Base-by-base conservation (phyloP, 2,797 vertebrate genomes). In the Semaprochilodus insignis region DNA sequence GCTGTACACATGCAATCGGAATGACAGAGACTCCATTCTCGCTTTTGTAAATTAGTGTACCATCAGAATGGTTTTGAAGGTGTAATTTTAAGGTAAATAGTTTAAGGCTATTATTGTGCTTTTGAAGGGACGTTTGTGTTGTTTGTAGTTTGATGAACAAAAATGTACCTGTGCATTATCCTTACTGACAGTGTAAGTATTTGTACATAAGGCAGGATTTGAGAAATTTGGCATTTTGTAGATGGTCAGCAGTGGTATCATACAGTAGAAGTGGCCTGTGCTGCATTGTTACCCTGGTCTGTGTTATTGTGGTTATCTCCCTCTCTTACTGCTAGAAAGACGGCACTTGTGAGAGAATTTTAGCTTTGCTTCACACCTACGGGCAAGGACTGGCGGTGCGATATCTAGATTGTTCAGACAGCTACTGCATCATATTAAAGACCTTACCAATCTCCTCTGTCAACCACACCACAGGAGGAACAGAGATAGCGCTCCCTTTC, bases 351-450 rank as follows among this genome's bases (percentile, higher is more conserved):
- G n/a, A 57, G 62, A 77, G 80, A 69, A 65, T 60, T 85, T 84
- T 65, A 71, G 81, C 65, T 81, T 77, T 62, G 77, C 51, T 75
- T 67, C 73, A 48, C 87, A 78, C 73, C 77, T 44, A 19, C 79
- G 84, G 16, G 81, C 85, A 81, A 81, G 84, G 88, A 89, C 82
- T 91, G 88, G 89, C 80, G 82, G 48, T 86, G 69, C 86, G 88
- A 91, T 92, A 93, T 94, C 92, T 92, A 89, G 92, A 93, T 93
- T 81, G 87, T 83, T 66, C 87, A 90, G 92, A 94, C 93, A 92
- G 93, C 90, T 90, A 89, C 91, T 94, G 91, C 90, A 93, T 94
- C 91, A 94, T 91, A 92, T 93, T 95, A 94, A 95, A 92, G 87
- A 89, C 91, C 93, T 93, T 91, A 93, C 92, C 93, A 94, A 92